Evolutionary conservation across 2,113 vertebrate genomes (phyloP).

Genomic region (Actenoides hombroni): DNA sequence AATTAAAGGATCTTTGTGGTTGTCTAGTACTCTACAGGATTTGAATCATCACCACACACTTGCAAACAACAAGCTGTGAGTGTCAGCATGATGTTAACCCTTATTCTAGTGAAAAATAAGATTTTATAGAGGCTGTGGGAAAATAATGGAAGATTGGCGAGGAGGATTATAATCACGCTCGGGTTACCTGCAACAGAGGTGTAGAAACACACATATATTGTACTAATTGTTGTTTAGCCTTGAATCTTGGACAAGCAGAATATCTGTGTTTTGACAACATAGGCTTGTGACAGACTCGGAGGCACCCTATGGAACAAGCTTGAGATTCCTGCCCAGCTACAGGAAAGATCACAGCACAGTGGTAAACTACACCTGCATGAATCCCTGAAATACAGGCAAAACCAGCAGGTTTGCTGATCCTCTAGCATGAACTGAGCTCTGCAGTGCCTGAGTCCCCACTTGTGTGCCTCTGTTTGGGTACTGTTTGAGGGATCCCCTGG

Average conservation of each 20-base stretch:
- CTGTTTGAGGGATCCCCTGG: not conserved
- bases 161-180: not conserved
- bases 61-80: not conserved
- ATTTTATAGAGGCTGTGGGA: not conserved
- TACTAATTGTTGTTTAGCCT: not conserved
- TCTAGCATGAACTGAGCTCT: not conserved
- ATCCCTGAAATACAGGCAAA: not conserved
- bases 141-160: not conserved
- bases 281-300: not conserved
- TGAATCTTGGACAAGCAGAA: not conserved
- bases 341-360: not conserved
- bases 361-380: not conserved
- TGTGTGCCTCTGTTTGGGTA: no score
- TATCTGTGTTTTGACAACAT: not conserved
- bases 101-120: not conserved
- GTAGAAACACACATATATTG: not conserved
- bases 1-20: not conserved
- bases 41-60: not conserved
- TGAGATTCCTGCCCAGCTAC: not conserved
- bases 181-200: not conserved
- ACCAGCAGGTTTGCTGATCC: not conserved
- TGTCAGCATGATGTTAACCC: not conserved
- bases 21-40: not conserved
- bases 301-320: accelerated
- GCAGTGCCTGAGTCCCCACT: not conserved